Conservation (phyloP, 1,140 invertebrate species). For the Diachasmimorpha longicaudata region DNA sequence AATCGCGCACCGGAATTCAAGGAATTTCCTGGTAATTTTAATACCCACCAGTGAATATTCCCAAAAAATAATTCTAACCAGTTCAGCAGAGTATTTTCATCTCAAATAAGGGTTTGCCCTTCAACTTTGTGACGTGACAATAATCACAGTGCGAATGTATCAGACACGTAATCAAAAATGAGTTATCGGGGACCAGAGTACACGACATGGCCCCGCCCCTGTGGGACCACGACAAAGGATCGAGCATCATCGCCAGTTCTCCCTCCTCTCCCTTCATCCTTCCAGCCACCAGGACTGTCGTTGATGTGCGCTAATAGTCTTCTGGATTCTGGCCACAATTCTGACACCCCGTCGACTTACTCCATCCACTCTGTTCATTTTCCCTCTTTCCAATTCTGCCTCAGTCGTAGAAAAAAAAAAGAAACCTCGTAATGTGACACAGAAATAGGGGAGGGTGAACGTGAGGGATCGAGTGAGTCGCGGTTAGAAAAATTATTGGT, state of each 20-base stretch:
- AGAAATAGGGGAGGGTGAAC: background rate
- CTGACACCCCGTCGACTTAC: background rate
- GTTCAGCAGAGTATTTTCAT: too few species aligned
- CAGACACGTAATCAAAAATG: slow-evolving; percentile 63
- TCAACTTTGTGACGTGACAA: background rate
- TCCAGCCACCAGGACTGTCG: slow-evolving; percentile 52
- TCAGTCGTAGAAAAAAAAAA: background rate
- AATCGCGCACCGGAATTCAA: too few species aligned
- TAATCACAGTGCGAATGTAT: slow-evolving; percentile 54
- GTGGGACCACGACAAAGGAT: slow-evolving; percentile 49
- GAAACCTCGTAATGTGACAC: background rate
- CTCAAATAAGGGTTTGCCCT: background rate
- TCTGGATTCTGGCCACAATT: slow-evolving; percentile 41
- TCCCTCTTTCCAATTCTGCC: background rate
- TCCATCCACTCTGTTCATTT: background rate
- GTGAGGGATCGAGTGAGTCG: background rate
- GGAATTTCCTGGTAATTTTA: too few species aligned
- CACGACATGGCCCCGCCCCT: slow-evolving; percentile 45
- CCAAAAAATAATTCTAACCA: too few species aligned
- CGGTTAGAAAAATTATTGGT: slow-evolving; percentile 19
- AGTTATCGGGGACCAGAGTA: slow-evolving; percentile 57
- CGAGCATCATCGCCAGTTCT: slow-evolving; percentile 57
- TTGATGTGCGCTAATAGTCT: slow-evolving; percentile 60
- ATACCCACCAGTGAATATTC: too few species aligned
- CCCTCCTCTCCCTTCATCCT: background rate